A percentile compares a stretch with the other conserved stretches of the same genome.
phyloP scores from a whole-genome alignment of 2,888 invertebrate genomes.

The Melanostoma mellinum region DNA sequence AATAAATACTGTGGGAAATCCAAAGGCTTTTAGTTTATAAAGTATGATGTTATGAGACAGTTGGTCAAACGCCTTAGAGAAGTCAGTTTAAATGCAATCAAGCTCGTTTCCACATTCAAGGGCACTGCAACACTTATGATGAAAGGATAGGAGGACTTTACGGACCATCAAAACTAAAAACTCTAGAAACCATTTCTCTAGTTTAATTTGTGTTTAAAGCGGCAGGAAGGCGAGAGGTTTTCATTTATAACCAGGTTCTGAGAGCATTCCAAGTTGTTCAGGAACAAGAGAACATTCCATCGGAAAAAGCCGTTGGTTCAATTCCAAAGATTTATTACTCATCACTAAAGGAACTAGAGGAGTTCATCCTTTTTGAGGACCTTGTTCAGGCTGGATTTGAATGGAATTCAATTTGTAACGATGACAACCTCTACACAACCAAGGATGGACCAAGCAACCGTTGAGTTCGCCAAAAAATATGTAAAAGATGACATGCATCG shows the following conservation, averaged over 20 bases:
- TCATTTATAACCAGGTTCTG: conserved; percentile 77
- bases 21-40: too few species aligned
- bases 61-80: too few species aligned
- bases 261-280: conserved; percentile 73
- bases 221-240: conserved; percentile 75
- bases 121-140: too few species aligned
- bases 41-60: too few species aligned
- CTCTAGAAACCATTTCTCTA: too few species aligned
- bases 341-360: conserved; percentile 74
- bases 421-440: conserved; percentile 76
- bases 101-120: too few species aligned
- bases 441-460: conserved; percentile 75
- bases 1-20: too few species aligned
- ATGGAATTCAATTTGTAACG: conserved; percentile 74
- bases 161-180: too few species aligned
- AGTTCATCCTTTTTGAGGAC: conserved; percentile 78
- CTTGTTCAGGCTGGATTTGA: conserved; percentile 73
- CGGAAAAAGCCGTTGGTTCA: conserved; percentile 54
- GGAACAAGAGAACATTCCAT: conserved; percentile 37
- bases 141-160: too few species aligned
- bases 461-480: conserved; percentile 77
- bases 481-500: conserved; percentile 73
- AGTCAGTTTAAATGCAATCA: too few species aligned
- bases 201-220: too few species aligned
- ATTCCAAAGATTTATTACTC: conserved; percentile 75